Percentiles rank a stretch among this genome's conserved stretches.
Conservation (phyloP, 1,140 invertebrate genomes). For the Bradynema listronoti region DNA sequence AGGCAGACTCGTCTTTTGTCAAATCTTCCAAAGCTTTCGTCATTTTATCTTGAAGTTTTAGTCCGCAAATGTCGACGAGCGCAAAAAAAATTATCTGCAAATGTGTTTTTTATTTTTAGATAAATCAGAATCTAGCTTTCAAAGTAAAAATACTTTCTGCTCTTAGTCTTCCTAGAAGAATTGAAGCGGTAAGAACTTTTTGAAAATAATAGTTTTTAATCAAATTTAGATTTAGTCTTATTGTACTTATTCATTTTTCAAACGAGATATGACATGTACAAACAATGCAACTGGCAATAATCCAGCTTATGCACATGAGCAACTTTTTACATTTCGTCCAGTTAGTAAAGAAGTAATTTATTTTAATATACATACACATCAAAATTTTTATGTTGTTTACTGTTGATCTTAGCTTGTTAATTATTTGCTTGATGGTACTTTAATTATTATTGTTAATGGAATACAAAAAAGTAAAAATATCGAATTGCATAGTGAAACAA, state of each 20-base stretch:
- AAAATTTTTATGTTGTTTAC: not conserved
- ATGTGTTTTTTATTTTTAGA: constrained; percentile 21
- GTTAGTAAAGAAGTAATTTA: constrained; percentile 60
- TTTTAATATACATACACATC: not conserved
- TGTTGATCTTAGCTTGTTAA: constrained; percentile 59
- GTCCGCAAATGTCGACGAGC: not conserved
- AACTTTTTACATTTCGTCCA: constrained; percentile 59
- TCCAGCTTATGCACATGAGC: constrained; percentile 63
- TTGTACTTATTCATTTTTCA: constrained; percentile 64
- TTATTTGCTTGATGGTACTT: constrained; percentile 61
- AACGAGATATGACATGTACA: constrained; percentile 60
- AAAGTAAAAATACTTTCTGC: constrained; percentile 55
- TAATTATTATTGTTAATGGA: constrained; percentile 63
- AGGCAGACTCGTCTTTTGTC: not conserved
- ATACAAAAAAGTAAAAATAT: constrained; percentile 59
- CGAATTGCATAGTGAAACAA: constrained; percentile 6
- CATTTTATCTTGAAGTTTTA: not conserved
- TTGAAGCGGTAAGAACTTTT: constrained; percentile 35
- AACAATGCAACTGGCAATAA: constrained; percentile 60
- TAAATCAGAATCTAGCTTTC: constrained; percentile 53
- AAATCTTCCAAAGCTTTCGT: not conserved
- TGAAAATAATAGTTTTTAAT: constrained; percentile 1
- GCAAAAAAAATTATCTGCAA: not conserved
- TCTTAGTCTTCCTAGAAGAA: constrained; percentile 41
- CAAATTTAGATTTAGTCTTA: constrained; percentile 58